Evolutionary conservation across 1,140 invertebrate species (phyloP).

Genomic region (Chrysopa pallens): DNA sequence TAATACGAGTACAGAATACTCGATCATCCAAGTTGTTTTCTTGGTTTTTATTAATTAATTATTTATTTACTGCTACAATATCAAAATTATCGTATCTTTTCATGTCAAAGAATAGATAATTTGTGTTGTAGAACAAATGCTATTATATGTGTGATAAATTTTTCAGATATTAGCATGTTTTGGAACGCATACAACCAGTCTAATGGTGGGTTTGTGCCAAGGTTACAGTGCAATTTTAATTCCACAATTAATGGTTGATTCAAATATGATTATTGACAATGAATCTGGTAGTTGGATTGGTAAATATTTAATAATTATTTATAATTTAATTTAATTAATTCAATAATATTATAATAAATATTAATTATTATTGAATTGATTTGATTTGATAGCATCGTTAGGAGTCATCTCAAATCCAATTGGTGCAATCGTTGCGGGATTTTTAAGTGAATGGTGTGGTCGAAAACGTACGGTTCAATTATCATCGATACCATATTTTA

Average conservation of each 20-base stretch:
- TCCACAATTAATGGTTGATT: constrained; percentile 35
- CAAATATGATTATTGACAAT: constrained; percentile 30
- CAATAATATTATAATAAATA: background rate
- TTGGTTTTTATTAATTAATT: no score
- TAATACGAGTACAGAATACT: no score
- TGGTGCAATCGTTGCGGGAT: constrained; percentile 45
- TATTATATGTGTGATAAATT: no score
- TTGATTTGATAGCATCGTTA: constrained; percentile 36
- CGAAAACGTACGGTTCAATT: constrained; percentile 49
- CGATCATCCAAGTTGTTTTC: no score
- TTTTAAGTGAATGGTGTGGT: constrained; percentile 48
- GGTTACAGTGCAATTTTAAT: constrained; percentile 55
- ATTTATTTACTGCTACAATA: no score
- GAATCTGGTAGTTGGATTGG: constrained; percentile 53
- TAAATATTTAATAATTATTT: constrained; percentile 16
- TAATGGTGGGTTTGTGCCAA: constrained; percentile 41
- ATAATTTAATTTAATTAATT: background rate
- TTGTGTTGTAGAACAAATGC: no score
- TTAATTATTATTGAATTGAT: constrained; percentile 2
- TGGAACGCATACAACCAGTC: no score
- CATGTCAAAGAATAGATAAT: no score
- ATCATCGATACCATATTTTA: constrained; percentile 48
- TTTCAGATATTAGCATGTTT: no score
- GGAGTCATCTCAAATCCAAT: constrained; percentile 54
- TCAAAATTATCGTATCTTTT: no score